These are phyloP conservation scores for Sphyrna mokarran DNA, from an alignment of 2,113 vertebrate genomes.

Conservation along the genomic window DNA sequence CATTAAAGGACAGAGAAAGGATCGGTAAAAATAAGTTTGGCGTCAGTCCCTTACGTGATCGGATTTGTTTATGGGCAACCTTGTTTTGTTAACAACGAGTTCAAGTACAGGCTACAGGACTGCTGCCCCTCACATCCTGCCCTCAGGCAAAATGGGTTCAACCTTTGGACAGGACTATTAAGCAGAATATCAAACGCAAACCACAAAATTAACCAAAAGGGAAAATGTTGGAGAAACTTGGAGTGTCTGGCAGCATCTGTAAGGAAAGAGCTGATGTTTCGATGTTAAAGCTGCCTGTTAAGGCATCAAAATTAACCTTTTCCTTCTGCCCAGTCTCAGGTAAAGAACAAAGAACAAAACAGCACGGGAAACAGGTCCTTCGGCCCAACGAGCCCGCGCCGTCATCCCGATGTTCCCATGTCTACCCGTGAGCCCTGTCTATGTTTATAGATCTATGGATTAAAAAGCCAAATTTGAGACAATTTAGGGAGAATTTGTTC, in stretches of 20 bases:
- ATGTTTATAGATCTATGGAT: no score
- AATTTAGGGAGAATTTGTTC: no score
- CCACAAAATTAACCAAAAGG: neutral
- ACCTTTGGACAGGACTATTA: neutral
- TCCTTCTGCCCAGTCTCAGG: neutral
- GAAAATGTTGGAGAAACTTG: no score
- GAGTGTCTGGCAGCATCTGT: no score
- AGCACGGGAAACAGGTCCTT: no score
- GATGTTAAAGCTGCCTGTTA: no score
- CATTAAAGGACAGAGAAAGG: constrained; percentile 22
- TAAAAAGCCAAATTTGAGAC: no score
- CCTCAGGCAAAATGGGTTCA: neutral
- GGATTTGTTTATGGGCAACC: constrained; percentile 6
- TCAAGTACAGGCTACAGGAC: neutral
- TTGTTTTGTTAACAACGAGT: neutral
- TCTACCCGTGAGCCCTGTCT: no score
- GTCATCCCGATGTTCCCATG: no score
- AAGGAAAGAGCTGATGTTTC: no score
- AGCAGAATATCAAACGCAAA: neutral
- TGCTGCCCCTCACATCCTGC: neutral
- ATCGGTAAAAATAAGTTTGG: constrained; percentile 29
- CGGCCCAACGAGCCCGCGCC: no score
- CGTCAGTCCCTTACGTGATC: neutral
- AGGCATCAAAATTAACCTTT: neutral
- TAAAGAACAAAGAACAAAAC: no score